Conservation (phyloP, 2,888 invertebrate species). For the Harpagoxenus sublaevis region DNA sequence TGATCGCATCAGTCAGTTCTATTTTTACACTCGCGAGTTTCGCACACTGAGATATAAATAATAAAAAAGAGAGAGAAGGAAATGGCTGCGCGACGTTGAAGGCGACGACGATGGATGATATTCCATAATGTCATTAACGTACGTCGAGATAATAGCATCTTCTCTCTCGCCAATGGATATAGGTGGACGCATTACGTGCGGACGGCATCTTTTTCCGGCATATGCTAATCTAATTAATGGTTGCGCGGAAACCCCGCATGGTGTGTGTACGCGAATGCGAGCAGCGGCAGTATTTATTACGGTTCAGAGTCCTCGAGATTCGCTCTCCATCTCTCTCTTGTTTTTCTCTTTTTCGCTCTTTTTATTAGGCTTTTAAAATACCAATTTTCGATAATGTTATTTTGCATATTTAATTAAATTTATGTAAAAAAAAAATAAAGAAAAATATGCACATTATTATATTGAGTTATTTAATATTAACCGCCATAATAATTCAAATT, state of each 20-base stretch:
- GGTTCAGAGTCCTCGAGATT: not conserved
- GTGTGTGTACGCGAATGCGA: not conserved
- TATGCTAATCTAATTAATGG: slow-evolving; percentile 71
- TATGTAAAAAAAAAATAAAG: not conserved
- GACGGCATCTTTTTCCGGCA: slow-evolving; percentile 71
- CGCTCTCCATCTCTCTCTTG: not conserved
- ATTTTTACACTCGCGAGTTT: slow-evolving; percentile 5
- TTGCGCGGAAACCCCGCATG: slow-evolving; percentile 44
- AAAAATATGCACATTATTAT: not conserved
- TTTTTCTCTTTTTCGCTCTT: not conserved
- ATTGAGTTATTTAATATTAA: slow-evolving; percentile 4
- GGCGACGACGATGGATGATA: slow-evolving; percentile 54
- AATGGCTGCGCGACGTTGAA: slow-evolving; percentile 4
- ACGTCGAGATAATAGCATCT: slow-evolving; percentile 38
- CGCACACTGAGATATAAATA: slow-evolving; percentile 28
- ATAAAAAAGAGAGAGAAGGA: slow-evolving; percentile 5
- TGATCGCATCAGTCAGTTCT: not conserved
- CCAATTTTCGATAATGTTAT: slow-evolving; percentile 9
- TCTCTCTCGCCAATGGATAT: slow-evolving; percentile 53
- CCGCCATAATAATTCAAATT: not conserved
- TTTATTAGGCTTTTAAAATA: slow-evolving; percentile 7
- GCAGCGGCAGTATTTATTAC: slow-evolving; percentile 30
- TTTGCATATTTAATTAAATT: not conserved
- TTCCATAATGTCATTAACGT: slow-evolving; percentile 67
- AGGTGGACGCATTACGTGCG: slow-evolving; percentile 46